Evolutionary conservation across 2,797 vertebrate genomes (phyloP), one percentile per base, ranked within the genome.

Genomic region (Mastacembelus armatus): DNA sequence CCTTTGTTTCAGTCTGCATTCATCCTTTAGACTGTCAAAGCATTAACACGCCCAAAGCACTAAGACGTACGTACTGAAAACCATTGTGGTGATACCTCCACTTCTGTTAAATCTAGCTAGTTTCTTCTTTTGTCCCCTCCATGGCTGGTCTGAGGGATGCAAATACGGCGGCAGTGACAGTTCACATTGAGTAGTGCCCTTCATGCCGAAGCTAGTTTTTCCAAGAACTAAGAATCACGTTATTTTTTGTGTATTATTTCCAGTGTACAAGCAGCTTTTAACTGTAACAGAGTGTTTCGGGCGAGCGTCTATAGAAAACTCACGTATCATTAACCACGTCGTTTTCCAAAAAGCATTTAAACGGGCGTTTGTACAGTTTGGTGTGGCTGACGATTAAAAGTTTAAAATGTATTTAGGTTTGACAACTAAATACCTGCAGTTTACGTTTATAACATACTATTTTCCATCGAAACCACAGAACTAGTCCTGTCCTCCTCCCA

Each of bases 161-260:
- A n/a, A n/a, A n/a, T n/a, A n/a, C n/a, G n/a, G n/a, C n/a, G n/a
- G n/a, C n/a, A n/a, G n/a, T 10, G 4, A 59, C 66, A 44, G 55
- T 61, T 56, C 7, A 33, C 21, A 2, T 14, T 7, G 14, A 45
- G 9, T 18, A 22, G 0, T 29, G 4, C 4, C 4, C 54, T 27
- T 30, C 0, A 3, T 3, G 35, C 50, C 66, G 66, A 71, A 61
- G 18, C 42, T 0, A 7, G 1, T 0, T 30, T 2, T 15, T 3
- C 0, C 0, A 14, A 15, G 6, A 36, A 4, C 2, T 26, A 1
- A 0, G 4, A 26, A 6, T 1, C 0, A 0, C 1, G 0, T n/a
- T 10, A 1, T 49, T 57, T 36, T 16, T 3, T 0, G 0, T 4
- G 19, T 30, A 40, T 4, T 5, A 18, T 10, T 0, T 6, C 3